A percentile compares a stretch with the other conserved stretches of the same genome.
phyloP scores from a whole-genome alignment of 2,888 invertebrate species.

The Dynastes tityus region DNA sequence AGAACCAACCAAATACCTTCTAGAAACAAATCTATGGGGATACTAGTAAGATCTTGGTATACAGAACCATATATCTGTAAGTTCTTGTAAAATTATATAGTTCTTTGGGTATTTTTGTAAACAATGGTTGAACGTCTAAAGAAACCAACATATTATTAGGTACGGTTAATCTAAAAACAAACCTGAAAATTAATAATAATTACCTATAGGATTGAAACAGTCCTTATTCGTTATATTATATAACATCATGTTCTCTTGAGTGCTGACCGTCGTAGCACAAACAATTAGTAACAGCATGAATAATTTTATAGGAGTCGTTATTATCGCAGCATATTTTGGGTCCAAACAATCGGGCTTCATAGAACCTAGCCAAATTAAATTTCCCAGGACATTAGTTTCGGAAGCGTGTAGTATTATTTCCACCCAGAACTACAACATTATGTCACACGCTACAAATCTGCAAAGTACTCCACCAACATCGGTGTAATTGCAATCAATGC shows the following conservation, averaged over 20 bases:
- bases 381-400: conserved; percentile 39
- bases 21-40: too few relatives aligned
- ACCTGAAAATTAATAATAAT: background rate
- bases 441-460: too few relatives aligned
- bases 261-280: conserved; percentile 14
- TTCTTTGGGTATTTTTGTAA: too few relatives aligned
- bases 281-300: conserved; percentile 21
- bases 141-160: too few relatives aligned
- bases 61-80: too few relatives aligned
- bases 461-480: background rate
- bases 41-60: too few relatives aligned
- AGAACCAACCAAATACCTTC: too few relatives aligned
- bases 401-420: conserved; percentile 42
- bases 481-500: background rate
- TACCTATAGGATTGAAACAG: conserved; percentile 62
- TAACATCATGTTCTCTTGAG: conserved; percentile 35
- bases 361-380: conserved; percentile 48
- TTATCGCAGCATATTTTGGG: conserved; percentile 44
- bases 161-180: too few relatives aligned
- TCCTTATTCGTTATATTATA: background rate
- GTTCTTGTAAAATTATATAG: too few relatives aligned
- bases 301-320: conserved; percentile 35
- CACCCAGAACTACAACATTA: conserved; percentile 42
- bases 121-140: too few relatives aligned
- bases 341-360: conserved; percentile 46